A percentile compares a stretch with the other conserved stretches of the same genome.
Evolutionary conservation across 1,140 invertebrate species (phyloP).

Genomic region (Polypedilum vanderplanki): DNA sequence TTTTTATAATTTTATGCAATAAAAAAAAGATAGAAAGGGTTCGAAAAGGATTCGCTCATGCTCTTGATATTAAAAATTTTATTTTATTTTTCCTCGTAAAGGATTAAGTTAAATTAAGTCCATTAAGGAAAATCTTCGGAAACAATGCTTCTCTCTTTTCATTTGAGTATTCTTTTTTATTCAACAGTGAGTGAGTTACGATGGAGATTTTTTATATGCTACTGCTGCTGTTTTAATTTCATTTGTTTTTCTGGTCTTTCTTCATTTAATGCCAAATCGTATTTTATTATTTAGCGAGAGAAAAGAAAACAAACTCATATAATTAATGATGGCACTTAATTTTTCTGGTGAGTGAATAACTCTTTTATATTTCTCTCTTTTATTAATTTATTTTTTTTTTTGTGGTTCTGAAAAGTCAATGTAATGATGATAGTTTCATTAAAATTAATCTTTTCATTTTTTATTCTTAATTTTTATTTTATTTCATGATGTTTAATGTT

Average conservation of each 20-base stretch:
- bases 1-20: constrained; percentile 28
- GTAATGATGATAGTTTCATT: too few relatives aligned
- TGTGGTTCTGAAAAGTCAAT: background rate
- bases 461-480: too few relatives aligned
- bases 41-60: constrained; percentile 6
- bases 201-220: background rate
- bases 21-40: constrained; percentile 23
- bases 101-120: constrained; percentile 28
- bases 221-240: background rate
- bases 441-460: too few relatives aligned
- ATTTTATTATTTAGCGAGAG: background rate
- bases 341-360: background rate
- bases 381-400: background rate
- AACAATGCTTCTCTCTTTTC: constrained; percentile 4
- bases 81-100: constrained; percentile 25
- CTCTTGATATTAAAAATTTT: constrained; percentile 8
- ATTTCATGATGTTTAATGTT: too few relatives aligned
- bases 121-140: constrained; percentile 28
- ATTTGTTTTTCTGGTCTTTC: background rate
- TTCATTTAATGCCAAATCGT: background rate
- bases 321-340: constrained; percentile 14
- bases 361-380: background rate
- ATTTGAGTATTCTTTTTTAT: background rate
- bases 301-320: background rate
- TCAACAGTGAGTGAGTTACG: background rate